These are phyloP conservation scores for Agrochola macilenta DNA, from an alignment of 2,888 invertebrate genomes.

Conservation along the genomic window DNA sequence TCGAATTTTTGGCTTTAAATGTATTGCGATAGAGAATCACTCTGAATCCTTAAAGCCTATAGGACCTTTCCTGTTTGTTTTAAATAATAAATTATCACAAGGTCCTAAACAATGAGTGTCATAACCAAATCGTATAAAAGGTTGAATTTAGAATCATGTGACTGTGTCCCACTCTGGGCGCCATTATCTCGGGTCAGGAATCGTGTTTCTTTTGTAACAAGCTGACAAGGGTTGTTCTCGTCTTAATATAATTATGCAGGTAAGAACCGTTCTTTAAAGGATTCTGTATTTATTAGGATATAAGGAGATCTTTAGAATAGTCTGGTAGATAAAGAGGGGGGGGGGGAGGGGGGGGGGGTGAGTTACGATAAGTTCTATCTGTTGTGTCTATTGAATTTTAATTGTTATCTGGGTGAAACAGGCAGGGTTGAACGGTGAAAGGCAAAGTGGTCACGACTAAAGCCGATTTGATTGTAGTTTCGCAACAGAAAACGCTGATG, in stretches of 20 bases:
- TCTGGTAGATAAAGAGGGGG: background rate
- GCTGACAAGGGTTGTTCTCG: conserved; percentile 18
- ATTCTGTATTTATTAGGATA: conserved; percentile 32
- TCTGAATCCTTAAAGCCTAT: background rate
- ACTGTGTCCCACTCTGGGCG: conserved; percentile 54
- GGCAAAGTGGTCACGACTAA: background rate
- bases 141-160: conserved; percentile 23
- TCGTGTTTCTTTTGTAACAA: conserved; percentile 39
- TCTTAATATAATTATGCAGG: conserved; percentile 54
- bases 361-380: background rate
- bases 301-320: conserved; percentile 6
- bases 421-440: too few species aligned
- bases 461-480: background rate
- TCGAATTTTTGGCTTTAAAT: background rate
- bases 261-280: conserved; percentile 34
- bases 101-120: conserved; percentile 15
- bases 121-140: conserved; percentile 28
- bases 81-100: background rate
- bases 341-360: background rate
- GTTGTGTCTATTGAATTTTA: background rate
- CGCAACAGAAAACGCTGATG: too few species aligned
- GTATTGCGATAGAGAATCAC: background rate
- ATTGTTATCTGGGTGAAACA: background rate
- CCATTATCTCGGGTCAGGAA: conserved; percentile 50
- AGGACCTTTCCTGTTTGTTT: background rate